A percentile compares a stretch with the other conserved stretches of the same genome.
Evolutionary conservation across 2,888 invertebrate species (phyloP).

Genomic region (Acleris holmiana): DNA sequence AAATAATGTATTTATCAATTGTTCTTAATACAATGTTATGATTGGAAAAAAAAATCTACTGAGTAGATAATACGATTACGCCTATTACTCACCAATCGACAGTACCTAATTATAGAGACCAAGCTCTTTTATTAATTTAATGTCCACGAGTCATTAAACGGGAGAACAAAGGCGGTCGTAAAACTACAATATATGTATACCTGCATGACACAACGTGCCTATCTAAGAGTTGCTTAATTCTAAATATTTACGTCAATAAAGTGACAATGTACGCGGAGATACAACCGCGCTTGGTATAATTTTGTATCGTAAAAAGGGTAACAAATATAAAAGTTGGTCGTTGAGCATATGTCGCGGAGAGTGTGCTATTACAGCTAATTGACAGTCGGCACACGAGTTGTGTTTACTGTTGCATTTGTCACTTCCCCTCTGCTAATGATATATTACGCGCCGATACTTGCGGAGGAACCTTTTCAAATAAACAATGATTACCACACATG

Average conservation of each 20-base stretch:
- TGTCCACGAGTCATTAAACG: constrained; percentile 20
- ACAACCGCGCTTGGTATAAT: constrained; percentile 55
- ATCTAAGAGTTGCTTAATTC: constrained; percentile 26
- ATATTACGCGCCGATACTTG: constrained; percentile 56
- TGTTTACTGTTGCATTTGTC: constrained; percentile 76
- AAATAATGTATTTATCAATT: background rate
- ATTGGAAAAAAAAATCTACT: background rate
- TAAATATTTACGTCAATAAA: constrained; percentile 31
- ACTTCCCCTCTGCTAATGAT: constrained; percentile 74
- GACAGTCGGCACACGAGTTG: constrained; percentile 69
- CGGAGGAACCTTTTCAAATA: constrained; percentile 61
- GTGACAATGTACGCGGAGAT: constrained; percentile 21
- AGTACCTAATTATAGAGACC: background rate
- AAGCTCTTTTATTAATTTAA: constrained; percentile 1
- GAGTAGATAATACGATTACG: background rate
- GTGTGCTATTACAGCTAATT: constrained; percentile 74
- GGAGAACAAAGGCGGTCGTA: constrained; percentile 31
- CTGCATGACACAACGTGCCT: constrained; percentile 18
- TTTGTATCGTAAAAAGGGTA: constrained; percentile 72
- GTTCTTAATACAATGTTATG: background rate
- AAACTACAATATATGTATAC: constrained; percentile 25
- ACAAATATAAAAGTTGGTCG: constrained; percentile 69
- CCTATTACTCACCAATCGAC: background rate
- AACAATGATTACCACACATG: constrained; percentile 50
- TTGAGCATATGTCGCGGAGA: constrained; percentile 72